Conservation (phyloP, 1,140 invertebrate species). For the Platyura marginata region DNA sequence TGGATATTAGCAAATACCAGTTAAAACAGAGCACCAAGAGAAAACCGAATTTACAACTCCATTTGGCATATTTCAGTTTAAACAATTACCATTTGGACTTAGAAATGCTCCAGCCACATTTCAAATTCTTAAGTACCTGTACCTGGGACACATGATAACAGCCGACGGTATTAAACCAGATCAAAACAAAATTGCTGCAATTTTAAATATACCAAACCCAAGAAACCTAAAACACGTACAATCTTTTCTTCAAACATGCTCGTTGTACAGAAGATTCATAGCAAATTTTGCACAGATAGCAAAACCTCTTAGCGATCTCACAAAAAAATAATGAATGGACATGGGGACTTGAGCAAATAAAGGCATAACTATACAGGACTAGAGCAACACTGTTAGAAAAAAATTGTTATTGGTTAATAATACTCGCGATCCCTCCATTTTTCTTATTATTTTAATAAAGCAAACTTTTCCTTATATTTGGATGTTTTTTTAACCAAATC, state of each 20-base stretch:
- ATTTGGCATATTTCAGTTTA: conserved; percentile 20
- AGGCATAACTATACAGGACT: too few relatives aligned
- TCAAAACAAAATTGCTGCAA: conserved; percentile 1
- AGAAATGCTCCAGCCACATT: conserved; percentile 24
- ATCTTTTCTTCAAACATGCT: conserved; percentile 7
- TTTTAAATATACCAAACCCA: conserved; percentile 8
- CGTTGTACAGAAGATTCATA: conserved; percentile 10
- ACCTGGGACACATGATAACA: conserved; percentile 7
- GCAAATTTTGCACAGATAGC: conserved; percentile 7
- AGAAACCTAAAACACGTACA: conserved; percentile 12
- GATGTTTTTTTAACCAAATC: too few relatives aligned
- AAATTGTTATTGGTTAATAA: too few relatives aligned
- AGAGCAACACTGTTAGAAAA: too few relatives aligned
- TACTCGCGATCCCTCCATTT: too few relatives aligned
- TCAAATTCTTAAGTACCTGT: conserved; percentile 23
- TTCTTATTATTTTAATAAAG: too few relatives aligned
- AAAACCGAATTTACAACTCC: conserved; percentile 22
- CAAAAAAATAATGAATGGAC: not conserved
- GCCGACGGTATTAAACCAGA: conserved; percentile 5
- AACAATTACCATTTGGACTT: conserved; percentile 22
- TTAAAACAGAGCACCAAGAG: conserved; percentile 15
- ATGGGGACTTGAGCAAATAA: not conserved
- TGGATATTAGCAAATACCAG: conserved; percentile 28
- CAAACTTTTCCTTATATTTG: too few relatives aligned
- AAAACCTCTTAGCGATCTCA: conserved; percentile 4